A percentile compares a stretch with the other conserved stretches of the same genome.
These are phyloP conservation scores for Xylota sylvarum DNA, from an alignment of 2,888 invertebrate genomes.

Conservation along the genomic window DNA sequence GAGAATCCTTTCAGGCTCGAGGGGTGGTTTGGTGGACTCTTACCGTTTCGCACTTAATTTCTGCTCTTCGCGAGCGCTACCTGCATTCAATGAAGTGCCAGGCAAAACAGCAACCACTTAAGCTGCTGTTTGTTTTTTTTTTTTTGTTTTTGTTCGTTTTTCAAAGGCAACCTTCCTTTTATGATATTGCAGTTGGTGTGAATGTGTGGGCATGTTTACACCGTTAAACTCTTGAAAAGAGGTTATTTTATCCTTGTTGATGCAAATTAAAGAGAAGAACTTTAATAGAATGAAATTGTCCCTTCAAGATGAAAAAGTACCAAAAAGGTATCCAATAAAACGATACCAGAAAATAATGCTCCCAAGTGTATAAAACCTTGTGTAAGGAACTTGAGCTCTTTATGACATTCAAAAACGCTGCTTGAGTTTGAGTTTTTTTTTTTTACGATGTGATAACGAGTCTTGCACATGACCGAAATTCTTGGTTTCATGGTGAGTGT, in stretches of 20 bases:
- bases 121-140: slow-evolving; percentile 6
- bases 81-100: slow-evolving; percentile 61
- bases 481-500: slow-evolving; percentile 61
- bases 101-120: slow-evolving; percentile 64
- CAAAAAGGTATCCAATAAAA: slow-evolving; percentile 41
- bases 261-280: slow-evolving; percentile 56
- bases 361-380: slow-evolving; percentile 62
- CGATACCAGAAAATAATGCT: slow-evolving; percentile 31
- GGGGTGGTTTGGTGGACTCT: slow-evolving; percentile 21
- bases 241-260: slow-evolving; percentile 29
- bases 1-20: slow-evolving; percentile 2
- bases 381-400: slow-evolving; percentile 57
- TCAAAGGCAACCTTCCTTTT: slow-evolving; percentile 22
- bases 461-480: slow-evolving; percentile 67
- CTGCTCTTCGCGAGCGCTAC: slow-evolving; percentile 28
- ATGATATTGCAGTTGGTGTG: slow-evolving; percentile 3
- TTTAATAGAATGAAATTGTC: slow-evolving; percentile 58
- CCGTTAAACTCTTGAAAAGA: slow-evolving; percentile 32
- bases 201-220: slow-evolving; percentile 23
- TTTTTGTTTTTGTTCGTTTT: slow-evolving; percentile 18
- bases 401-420: slow-evolving; percentile 67
- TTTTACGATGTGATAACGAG: slow-evolving; percentile 74
- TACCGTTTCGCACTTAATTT: slow-evolving; percentile 66
- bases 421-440: slow-evolving; percentile 47
- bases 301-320: slow-evolving; percentile 46